Conservation (phyloP, 1,140 invertebrate species). For the Drosophila ficusphila region DNA sequence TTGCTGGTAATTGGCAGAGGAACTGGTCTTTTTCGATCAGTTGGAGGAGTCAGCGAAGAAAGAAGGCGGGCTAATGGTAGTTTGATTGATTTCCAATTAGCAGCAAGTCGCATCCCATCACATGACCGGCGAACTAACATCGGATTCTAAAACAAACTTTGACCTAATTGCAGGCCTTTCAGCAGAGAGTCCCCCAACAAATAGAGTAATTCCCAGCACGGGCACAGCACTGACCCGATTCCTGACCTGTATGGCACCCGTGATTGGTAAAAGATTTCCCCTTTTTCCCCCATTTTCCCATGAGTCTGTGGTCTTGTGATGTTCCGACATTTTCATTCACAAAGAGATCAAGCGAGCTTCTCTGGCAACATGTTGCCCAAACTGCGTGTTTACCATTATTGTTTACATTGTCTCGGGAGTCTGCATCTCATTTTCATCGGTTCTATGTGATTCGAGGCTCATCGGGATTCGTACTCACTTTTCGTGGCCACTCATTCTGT, state of each 20-base stretch:
- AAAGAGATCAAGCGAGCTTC: conserved; percentile 17
- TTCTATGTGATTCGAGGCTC: conserved; percentile 25
- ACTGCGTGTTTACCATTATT: conserved; percentile 13
- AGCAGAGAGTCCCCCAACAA: conserved; percentile 17
- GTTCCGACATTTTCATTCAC: conserved; percentile 45
- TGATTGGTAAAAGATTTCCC: conserved; percentile 72
- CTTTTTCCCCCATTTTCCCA: neutral
- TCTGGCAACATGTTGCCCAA: conserved; percentile 40
- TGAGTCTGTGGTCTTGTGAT: conserved; percentile 13
- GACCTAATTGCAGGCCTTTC: conserved; percentile 68
- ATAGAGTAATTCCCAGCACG: conserved; percentile 43
- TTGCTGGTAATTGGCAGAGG: conserved; percentile 29
- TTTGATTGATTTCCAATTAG: conserved; percentile 79
- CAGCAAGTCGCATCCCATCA: conserved; percentile 48
- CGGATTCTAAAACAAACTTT: conserved; percentile 47
- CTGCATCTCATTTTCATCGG: conserved; percentile 19
- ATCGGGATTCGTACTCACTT: conserved; percentile 21
- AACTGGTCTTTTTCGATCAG: conserved; percentile 19
- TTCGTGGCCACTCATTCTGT: conserved; percentile 4
- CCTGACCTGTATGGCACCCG: conserved; percentile 83
- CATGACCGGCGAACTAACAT: conserved; percentile 45
- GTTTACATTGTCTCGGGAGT: conserved; percentile 30
- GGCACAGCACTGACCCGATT: conserved; percentile 78
- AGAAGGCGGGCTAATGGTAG: conserved; percentile 46
- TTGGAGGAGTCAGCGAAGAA: neutral